Evolutionary conservation across 2,797 vertebrate species (phyloP), one percentile per base, ranked within the genome.

Genomic region (Neostethus bicornis): DNA sequence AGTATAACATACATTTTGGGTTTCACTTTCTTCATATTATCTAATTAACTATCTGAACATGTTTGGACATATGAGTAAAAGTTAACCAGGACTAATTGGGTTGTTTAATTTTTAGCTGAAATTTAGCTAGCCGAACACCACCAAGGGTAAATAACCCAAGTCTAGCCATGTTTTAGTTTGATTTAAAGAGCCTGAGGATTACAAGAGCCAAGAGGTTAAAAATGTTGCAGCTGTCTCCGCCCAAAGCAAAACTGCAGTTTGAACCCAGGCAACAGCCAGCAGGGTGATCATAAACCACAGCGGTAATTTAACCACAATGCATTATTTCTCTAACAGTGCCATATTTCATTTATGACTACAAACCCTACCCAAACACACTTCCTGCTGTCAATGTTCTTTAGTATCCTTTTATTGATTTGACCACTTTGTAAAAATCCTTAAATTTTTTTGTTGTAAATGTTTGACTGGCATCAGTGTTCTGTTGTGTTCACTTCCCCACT

Each of bases 311-410:
- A 75, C 72, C 61, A 63, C 58, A 56, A 59, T 78, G 66, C 73
- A 69, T 80, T 80, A 52, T 79, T 75, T 70, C 54, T 85, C 54
- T 78, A 60, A 46, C 38, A 68, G 66, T 50, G 66, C 68, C 61
- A 71, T 83, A 66, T 84, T 81, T 80, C 69, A 87, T 81, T 80
- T 68, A 80, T 75, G 77, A 84, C 71, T 57, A 66, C 66, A 54
- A 66, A n/a, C n/a, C 66, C 59, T 55, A 65, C 58, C 65, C 65
- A 49, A 26, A 55, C 70, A 62, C 57, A 68, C 71, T 77, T 84
- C 70, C 79, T 73, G 65, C 69, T 68, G 68, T 59, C 70, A 61
- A 70, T 28, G 55, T 76, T 68, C 51, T 65, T 79, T 79, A 84
- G 70, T 82, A 69, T 66, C 56, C 17, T 46, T n/a, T 58, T 74